These are phyloP conservation scores for Cheilosia vulpina DNA, from an alignment of 2,888 invertebrate species.

Conservation along the genomic window DNA sequence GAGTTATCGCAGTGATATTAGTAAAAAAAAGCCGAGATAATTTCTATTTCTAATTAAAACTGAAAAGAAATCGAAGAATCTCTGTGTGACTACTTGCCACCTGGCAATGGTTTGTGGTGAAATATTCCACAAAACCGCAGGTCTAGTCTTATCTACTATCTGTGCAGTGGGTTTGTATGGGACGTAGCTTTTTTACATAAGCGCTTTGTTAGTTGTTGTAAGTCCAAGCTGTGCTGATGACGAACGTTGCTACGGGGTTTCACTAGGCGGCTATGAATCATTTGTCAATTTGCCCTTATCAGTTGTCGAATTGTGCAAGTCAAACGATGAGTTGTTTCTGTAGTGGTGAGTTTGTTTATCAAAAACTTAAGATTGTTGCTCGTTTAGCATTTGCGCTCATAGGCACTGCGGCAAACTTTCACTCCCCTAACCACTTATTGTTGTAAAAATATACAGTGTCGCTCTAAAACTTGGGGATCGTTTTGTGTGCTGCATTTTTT, in stretches of 20 bases:
- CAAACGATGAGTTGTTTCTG: background rate
- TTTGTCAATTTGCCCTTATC: slow-evolving; percentile 8
- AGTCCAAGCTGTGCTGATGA: background rate
- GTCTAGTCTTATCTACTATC: slow-evolving; percentile 32
- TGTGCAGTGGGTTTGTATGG: background rate
- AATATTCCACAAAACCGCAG: slow-evolving; percentile 1
- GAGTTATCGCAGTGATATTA: slow-evolving; percentile 29
- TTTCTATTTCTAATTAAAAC: background rate
- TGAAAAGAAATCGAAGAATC: background rate
- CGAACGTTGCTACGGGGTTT: slow-evolving; percentile 7
- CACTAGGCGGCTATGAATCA: slow-evolving; percentile 36
- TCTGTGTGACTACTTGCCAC: slow-evolving; percentile 35
- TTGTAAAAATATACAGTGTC: too few relatives aligned
- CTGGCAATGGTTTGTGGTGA: slow-evolving; percentile 2
- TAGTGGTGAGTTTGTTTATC: background rate
- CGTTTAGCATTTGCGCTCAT: too few relatives aligned
- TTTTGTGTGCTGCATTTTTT: too few relatives aligned
- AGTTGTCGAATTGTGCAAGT: background rate
- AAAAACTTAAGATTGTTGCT: background rate
- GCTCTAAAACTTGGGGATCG: too few relatives aligned
- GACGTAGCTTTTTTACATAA: slow-evolving; percentile 14
- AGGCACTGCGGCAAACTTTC: too few relatives aligned
- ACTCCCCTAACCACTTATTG: too few relatives aligned
- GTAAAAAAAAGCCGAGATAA: slow-evolving; percentile 1
- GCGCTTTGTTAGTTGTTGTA: background rate